Evolutionary conservation across 2,797 vertebrate species (phyloP), one percentile per base, ranked within the genome.

Genomic region (Myotis daubentonii): DNA sequence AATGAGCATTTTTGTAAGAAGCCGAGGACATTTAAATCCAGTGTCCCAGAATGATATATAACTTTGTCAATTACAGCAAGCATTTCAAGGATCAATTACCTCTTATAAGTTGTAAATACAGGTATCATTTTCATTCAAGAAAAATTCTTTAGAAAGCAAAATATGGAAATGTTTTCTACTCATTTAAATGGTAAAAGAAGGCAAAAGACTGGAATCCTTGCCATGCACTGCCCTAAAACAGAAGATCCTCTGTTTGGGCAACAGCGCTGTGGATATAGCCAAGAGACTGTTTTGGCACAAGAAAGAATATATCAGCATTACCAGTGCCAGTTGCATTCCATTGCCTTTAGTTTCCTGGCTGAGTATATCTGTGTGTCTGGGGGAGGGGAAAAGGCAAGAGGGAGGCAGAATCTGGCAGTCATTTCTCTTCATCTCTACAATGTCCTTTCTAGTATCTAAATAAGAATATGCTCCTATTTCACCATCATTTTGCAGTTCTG

Each of bases 231-330:
- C 88, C 47, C 78, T 96, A 94, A 97, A 98, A 97, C 19, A 36
- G 78, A 97, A 94, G 88, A 96, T 94, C 66, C 81, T 96, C 66
- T 98, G 93, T 98, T 94, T 97, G 92, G 97, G 94, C 82, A 98
- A 96, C 87, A 97, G 95, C 97, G 62, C 47, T 95, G 93, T 97
- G 94, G 92, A 94, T 97, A 92, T 90, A 97, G 95, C 95, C 95
- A 94, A 97, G 95, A 97, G 87, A 96, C 23, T 93, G 92, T 65
- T 90, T 94, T 98, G 96, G 89, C 90, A 98, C 93, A 94, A 92
- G 96, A 97, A 91, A 55, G 28, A 98, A 89, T 62, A 95, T 97
- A 97, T 98, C 95, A 97, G 96, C 89, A 95, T 96, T 97, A 95
- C 84, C 97, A 96, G 85, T 97, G 96, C 96, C 95, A 98, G 95